Evolutionary conservation across 2,113 vertebrate genomes (phyloP).

Genomic region (Archilochus colubris): DNA sequence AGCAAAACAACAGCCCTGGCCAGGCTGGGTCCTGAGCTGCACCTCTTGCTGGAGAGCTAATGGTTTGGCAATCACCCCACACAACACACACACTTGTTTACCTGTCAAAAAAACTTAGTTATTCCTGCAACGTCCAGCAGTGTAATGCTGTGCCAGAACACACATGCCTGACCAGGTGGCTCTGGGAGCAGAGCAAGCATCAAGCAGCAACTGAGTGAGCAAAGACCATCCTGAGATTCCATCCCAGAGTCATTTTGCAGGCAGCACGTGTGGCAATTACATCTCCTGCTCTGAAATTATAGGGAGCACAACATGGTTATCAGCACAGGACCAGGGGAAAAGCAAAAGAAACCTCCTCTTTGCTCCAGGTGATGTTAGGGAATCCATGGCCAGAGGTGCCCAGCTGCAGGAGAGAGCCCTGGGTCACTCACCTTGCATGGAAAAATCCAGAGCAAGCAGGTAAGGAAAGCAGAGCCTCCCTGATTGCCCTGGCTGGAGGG

Average conservation of each 20-base stretch:
- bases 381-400: neutral
- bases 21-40: neutral
- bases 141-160: neutral
- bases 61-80: neutral
- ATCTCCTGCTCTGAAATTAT: neutral
- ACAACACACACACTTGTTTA: fast-evolving
- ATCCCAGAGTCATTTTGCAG: neutral
- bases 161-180: neutral
- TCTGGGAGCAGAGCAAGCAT: neutral
- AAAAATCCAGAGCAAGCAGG: neutral
- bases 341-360: neutral
- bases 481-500: neutral
- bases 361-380: no score
- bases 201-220: neutral
- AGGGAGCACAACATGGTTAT: fast-evolving
- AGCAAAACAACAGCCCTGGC: neutral
- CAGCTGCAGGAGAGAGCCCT: fast-evolving
- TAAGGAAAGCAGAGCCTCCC: neutral
- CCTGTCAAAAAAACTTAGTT: neutral
- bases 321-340: fast-evolving
- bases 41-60: neutral
- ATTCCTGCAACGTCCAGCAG: neutral
- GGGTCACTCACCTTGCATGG: fast-evolving
- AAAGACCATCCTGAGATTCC: neutral
- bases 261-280: neutral